Conservation (phyloP, 2,113 vertebrate genomes). For the Stictonetta naevosa region DNA sequence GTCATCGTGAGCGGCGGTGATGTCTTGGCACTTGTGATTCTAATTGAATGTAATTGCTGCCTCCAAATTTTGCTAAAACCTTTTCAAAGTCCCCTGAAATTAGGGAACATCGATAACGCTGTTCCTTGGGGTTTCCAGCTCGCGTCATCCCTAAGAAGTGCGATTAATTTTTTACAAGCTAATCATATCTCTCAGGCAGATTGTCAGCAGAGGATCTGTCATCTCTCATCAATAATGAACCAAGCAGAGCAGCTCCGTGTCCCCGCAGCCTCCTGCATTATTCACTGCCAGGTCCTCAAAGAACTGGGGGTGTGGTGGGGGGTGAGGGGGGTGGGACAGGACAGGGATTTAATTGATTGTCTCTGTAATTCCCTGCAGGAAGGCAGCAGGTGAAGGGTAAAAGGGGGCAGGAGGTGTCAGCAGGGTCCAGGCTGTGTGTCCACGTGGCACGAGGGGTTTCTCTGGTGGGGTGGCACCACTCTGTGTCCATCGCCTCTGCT, state of each 20-base stretch:
- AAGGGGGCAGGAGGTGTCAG: not conserved
- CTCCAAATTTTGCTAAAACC: conserved; percentile 55
- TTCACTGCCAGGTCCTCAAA: conserved; percentile 71
- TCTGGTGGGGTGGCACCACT: not conserved
- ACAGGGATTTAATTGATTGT: not conserved
- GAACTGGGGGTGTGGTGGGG: not conserved
- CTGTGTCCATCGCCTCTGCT: rapidly evolving
- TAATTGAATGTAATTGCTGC: conserved; percentile 78
- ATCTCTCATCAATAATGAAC: conserved; percentile 83
- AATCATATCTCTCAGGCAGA: conserved; percentile 78
- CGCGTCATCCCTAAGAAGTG: conserved; percentile 56
- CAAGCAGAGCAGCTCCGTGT: conserved; percentile 2
- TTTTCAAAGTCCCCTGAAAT: conserved; percentile 72
- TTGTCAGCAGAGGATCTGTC: conserved; percentile 73
- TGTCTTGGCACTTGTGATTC: conserved; percentile 60
- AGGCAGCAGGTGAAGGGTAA: not conserved
- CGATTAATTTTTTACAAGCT: conserved; percentile 80
- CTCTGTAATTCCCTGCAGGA: conserved; percentile 8
- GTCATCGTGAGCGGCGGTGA: not conserved
- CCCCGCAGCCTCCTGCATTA: conserved; percentile 74
- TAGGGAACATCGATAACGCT: conserved; percentile 41
- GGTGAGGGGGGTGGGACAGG: not conserved
- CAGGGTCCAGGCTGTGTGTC: not conserved
- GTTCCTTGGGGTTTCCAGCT: conserved; percentile 61
- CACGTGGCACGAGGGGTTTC: rapidly evolving